Evolutionary conservation across 2,113 vertebrate species (phyloP).

Genomic region (Trogon melanurus): DNA sequence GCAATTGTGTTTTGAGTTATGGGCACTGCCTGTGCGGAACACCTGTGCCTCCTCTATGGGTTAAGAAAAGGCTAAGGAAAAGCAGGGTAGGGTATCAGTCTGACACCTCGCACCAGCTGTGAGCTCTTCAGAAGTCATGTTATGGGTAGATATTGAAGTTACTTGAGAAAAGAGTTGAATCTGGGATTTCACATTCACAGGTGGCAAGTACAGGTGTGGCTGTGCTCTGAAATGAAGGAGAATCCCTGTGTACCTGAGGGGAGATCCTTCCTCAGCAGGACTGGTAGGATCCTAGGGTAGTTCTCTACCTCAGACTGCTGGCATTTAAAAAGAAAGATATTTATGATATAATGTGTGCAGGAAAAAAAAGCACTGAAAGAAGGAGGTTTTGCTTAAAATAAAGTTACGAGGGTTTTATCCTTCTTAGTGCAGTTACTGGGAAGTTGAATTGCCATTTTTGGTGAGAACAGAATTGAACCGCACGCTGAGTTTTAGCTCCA

Average conservation of each 20-base stretch:
- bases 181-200: not conserved
- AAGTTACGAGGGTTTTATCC: not conserved
- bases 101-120: not conserved
- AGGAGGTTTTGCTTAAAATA: not conserved
- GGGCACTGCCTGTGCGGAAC: not conserved
- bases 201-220: not conserved
- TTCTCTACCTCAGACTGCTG: not conserved
- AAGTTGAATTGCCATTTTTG: not conserved
- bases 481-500: not conserved
- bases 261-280: not conserved
- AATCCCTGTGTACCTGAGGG: not conserved
- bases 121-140: not conserved
- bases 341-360: not conserved
- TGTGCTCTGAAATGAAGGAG: not conserved
- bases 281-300: not conserved
- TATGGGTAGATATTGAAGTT: not conserved
- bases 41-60: not conserved
- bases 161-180: not conserved
- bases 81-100: not conserved
- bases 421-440: not conserved
- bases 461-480: not conserved
- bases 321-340: not conserved
- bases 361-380: not conserved
- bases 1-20: not conserved
- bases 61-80: not conserved